Conservation (phyloP, 2,888 invertebrate species). For the Lamellibrachia columna region DNA sequence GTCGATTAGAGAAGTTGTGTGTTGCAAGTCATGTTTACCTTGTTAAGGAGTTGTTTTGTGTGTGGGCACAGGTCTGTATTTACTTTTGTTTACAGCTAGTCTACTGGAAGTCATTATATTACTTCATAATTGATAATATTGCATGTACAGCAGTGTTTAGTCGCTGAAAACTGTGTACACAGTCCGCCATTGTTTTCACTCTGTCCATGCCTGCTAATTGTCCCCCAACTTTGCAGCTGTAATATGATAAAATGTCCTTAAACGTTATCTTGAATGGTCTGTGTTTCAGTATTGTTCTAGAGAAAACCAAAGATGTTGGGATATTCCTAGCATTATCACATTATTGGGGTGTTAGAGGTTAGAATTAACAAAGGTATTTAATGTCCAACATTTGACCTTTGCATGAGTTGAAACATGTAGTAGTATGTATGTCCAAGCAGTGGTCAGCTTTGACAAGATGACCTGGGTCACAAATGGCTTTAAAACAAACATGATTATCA, state of each 20-base stretch:
- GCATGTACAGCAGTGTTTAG: background rate
- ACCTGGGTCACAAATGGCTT: too few relatives aligned
- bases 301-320: background rate
- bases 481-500: background rate
- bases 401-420: background rate
- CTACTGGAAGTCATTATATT: background rate
- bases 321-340: background rate
- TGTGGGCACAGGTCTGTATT: background rate
- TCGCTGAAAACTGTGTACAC: background rate
- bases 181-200: background rate
- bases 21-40: background rate
- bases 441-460: background rate
- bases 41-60: background rate
- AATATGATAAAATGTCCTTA: background rate
- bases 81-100: background rate
- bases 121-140: background rate
- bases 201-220: background rate
- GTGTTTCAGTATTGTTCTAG: too few relatives aligned
- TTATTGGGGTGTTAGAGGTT: too few relatives aligned
- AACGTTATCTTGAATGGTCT: background rate
- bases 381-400: background rate
- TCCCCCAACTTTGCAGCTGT: background rate
- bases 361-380: background rate
- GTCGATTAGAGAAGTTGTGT: background rate
- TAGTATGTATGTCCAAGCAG: background rate